phyloP scores from a whole-genome alignment of 1,140 invertebrate species.

The Hestina assimilis region DNA sequence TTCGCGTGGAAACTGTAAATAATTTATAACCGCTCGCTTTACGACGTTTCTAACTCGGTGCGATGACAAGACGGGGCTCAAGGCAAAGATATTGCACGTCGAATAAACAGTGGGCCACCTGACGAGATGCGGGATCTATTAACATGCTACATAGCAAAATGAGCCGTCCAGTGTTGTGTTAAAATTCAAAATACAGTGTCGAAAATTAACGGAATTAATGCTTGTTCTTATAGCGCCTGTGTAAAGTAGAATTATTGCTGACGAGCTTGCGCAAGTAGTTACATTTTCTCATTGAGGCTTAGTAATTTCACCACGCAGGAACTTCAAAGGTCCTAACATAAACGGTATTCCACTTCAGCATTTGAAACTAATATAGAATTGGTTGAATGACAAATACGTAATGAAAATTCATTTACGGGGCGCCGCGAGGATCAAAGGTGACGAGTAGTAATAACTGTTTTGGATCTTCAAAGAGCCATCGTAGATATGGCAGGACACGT shows the following conservation, averaged over 20 bases:
- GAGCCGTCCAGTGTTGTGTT: not conserved
- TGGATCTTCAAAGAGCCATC: slow-evolving; percentile 53
- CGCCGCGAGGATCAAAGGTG: slow-evolving; percentile 46
- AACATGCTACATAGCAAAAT: not conserved
- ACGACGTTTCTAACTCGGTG: slow-evolving; percentile 47
- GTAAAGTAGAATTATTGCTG: slow-evolving; percentile 58
- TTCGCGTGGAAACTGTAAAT: slow-evolving; percentile 70
- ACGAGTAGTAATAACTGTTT: slow-evolving; percentile 35
- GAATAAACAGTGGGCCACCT: slow-evolving; percentile 29
- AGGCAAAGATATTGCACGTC: slow-evolving; percentile 44
- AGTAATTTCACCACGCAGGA: slow-evolving; percentile 38
- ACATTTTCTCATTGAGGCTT: slow-evolving; percentile 30
- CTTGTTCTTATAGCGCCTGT: slow-evolving; percentile 9
- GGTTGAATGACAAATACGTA: slow-evolving; percentile 28
- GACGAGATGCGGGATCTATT: slow-evolving; percentile 8
- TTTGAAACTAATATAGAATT: slow-evolving; percentile 19
- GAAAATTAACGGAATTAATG: slow-evolving; percentile 1
- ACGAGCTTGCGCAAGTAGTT: slow-evolving; percentile 32
- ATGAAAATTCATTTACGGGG: slow-evolving; percentile 30
- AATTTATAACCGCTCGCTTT: slow-evolving; percentile 71
- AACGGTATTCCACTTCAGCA: slow-evolving; percentile 7
- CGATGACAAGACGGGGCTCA: slow-evolving; percentile 51
- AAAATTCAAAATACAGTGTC: slow-evolving; percentile 6
- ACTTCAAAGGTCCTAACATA: slow-evolving; percentile 39
- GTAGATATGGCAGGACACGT: slow-evolving; percentile 43